Base-by-base conservation (phyloP, 2,797 vertebrate genomes). In the Poeciliopsis turneri region DNA sequence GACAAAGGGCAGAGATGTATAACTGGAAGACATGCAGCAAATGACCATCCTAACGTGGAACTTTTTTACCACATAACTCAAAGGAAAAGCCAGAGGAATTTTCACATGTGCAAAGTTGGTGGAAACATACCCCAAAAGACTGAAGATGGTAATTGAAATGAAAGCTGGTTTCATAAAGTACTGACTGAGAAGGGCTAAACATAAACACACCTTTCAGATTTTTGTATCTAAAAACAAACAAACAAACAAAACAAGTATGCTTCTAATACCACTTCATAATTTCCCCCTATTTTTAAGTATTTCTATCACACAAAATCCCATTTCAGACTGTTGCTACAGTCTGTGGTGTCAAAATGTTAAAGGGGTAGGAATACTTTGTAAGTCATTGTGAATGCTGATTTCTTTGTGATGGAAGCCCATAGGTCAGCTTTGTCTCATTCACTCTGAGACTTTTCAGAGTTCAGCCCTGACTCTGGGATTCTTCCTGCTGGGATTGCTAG, bases 401-500 rank as follows among this genome's bases (percentile, higher is more conserved):
- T 69, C 0, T 46, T 16, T 87, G n/a, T 77, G 43, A 25, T 49
- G 68, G 7, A 30, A 25, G 51, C 28, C 47, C 33, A 66, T 72
- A 55, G 51, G 36, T 76, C 51, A 68, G n/a, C 71, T 83, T 66
- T 69, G 25, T 72, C 75, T 83, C 33, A 71, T 80, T 86, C 55
- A 75, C 81, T 71, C 53, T 12, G 16, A 68, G 53, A 68, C 51
- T 51, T 78, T 51, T 61, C 57, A 79, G 61, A 70, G 64, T 77
- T 81, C 59, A 47, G 55, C 80, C 70, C 5, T 28, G 11, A 15
- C 45, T 71, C 33, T 28, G 46, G 47, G 71, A 77, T 75, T 11
- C 76, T 77, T 80, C 81, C 87, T 85, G 81, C 85, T 84, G 83
- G 71, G 86, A 83, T 72, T 53, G 74, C 82, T 77, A 83, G 69